Evolutionary conservation across 2,888 invertebrate genomes (phyloP).

Genomic region (Anodontia alba): DNA sequence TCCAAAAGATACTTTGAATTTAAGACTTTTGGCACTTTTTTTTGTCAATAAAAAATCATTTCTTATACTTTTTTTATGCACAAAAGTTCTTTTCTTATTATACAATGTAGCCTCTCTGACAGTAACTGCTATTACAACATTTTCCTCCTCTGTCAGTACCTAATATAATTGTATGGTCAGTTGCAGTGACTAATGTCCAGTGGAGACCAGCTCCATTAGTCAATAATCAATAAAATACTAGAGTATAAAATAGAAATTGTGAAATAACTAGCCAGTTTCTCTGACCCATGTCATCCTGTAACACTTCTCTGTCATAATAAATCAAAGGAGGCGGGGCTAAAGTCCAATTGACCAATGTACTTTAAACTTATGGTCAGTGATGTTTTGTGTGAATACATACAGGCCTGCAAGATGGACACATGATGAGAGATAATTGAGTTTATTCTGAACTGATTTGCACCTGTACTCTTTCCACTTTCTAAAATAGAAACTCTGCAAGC

Average conservation of each 20-base stretch:
- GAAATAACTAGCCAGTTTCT: constrained; percentile 15
- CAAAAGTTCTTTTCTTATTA: no score
- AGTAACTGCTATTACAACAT: no score
- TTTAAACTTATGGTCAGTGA: constrained; percentile 5
- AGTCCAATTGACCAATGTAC: background rate
- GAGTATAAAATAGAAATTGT: constrained; percentile 11
- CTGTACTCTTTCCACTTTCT: no score
- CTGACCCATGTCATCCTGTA: constrained; percentile 8
- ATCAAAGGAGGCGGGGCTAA: constrained; percentile 7
- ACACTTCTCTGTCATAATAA: constrained; percentile 13
- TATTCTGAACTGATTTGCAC: no score
- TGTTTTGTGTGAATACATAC: background rate
- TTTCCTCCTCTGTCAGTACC: background rate
- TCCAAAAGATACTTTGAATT: no score
- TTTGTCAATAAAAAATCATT: no score
- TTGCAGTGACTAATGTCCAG: constrained; percentile 14
- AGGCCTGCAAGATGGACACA: background rate
- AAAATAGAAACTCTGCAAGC: no score
- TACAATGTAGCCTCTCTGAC: background rate
- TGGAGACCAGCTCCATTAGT: background rate
- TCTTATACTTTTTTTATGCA: no score
- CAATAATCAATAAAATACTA: constrained; percentile 18
- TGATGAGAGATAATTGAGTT: no score
- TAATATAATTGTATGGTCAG: constrained; percentile 6
- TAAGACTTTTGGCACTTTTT: no score